Conservation (phyloP, 1,140 invertebrate species). For the Probaryconus sp. region DNA sequence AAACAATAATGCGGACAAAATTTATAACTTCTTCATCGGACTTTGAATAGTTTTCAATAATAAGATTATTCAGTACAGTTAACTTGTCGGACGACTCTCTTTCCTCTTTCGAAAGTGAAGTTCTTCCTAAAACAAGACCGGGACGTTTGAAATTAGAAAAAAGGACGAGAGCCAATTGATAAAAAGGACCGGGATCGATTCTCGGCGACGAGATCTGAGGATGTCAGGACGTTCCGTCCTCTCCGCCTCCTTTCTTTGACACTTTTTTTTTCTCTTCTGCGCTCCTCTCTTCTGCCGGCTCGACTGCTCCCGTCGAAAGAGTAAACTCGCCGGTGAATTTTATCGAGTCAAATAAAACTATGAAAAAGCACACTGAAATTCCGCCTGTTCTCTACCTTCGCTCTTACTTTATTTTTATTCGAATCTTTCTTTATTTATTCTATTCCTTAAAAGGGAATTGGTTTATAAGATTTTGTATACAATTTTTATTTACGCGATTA, state of each 20-base stretch:
- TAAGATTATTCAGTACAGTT: too few species aligned
- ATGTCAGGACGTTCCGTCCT: constrained; percentile 2
- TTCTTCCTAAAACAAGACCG: constrained; percentile 6
- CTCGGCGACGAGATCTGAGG: constrained; percentile 25
- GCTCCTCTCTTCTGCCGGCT: too few species aligned
- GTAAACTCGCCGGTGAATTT: constrained; percentile 30
- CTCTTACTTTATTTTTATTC: not conserved
- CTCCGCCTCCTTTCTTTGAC: constrained; percentile 15
- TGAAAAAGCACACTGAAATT: constrained; percentile 12
- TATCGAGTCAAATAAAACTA: constrained; percentile 39
- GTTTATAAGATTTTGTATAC: constrained; percentile 21
- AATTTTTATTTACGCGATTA: too few species aligned
- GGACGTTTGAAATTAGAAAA: constrained; percentile 21
- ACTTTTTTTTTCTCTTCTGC: constrained; percentile 27
- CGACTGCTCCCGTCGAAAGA: not conserved
- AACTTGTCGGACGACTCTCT: too few species aligned
- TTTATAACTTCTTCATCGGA: too few species aligned
- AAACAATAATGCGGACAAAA: too few species aligned
- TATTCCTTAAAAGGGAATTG: constrained; percentile 3
- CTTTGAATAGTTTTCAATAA: too few species aligned
- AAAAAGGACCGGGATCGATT: constrained; percentile 26
- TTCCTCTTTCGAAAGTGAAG: not conserved
- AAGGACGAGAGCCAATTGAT: constrained; percentile 24
- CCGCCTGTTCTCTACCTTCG: not conserved
- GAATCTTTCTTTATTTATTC: constrained; percentile 8